Evolutionary conservation across 92 coral and sea anemone genomes (phyloP).

Genomic region (Epizoanthus stellaris): DNA sequence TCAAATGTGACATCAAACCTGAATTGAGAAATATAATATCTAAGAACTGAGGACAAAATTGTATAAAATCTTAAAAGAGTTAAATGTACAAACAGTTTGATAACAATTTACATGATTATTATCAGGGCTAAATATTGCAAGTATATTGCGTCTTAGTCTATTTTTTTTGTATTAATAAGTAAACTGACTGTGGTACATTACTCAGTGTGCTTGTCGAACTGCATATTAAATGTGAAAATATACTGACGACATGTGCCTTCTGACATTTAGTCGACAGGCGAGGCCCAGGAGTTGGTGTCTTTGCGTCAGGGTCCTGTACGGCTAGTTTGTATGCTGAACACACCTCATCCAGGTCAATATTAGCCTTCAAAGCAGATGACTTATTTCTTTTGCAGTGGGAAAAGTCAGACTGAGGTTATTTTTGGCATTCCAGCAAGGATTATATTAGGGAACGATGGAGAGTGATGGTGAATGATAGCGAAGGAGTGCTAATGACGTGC

Average conservation of each 20-base stretch:
- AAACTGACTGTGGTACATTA: neutral
- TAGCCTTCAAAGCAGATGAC: too few relatives aligned
- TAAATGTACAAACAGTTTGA: too few relatives aligned
- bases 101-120: too few relatives aligned
- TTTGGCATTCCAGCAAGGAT: neutral
- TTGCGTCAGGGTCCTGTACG: slow-evolving; percentile 98
- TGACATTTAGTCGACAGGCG: slow-evolving; percentile 82
- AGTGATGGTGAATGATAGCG: too few relatives aligned
- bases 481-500: too few relatives aligned
- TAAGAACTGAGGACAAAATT: too few relatives aligned
- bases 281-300: slow-evolving; percentile 93
- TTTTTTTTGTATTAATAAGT: too few relatives aligned
- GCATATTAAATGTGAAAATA: neutral
- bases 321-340: slow-evolving; percentile 85
- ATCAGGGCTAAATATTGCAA: too few relatives aligned
- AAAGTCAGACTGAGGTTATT: neutral
- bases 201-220: neutral
- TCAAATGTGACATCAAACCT: too few relatives aligned
- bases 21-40: too few relatives aligned
- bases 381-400: neutral
- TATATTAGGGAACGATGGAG: neutral
- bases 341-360: slow-evolving; percentile 66
- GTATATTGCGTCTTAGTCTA: too few relatives aligned
- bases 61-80: too few relatives aligned
- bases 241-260: neutral